Percentiles rank a stretch among this genome's conserved stretches.
Evolutionary conservation across 2,113 vertebrate species (phyloP).

Genomic region (Hystrix brachyura): DNA sequence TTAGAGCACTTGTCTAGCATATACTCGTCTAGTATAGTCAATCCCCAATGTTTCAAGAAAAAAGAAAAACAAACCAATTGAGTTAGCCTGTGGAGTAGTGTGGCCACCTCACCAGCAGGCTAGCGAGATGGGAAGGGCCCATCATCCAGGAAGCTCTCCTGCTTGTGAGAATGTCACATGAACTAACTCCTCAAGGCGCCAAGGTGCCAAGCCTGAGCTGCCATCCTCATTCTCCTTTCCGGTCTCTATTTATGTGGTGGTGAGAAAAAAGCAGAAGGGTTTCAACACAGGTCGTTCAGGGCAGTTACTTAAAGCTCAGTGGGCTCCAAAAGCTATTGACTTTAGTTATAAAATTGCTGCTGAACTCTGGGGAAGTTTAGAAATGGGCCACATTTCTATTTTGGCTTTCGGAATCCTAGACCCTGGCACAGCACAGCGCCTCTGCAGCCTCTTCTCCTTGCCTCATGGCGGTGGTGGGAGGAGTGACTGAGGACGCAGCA

Average conservation of each 20-base stretch:
- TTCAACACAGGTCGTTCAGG: neutral
- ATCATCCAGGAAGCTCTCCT: neutral
- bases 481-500: neutral
- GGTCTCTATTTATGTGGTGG: neutral
- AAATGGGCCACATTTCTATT: neutral
- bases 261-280: neutral
- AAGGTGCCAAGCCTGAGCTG: neutral
- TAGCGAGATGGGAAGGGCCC: neutral
- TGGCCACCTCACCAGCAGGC: neutral
- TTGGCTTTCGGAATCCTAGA: neutral
- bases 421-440: neutral
- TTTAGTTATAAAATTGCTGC: neutral
- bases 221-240: neutral
- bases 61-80: no score
- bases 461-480: neutral
- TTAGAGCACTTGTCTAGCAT: neutral
- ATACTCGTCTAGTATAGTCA: no score
- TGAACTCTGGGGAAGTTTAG: neutral
- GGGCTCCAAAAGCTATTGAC: neutral
- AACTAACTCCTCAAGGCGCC: neutral
- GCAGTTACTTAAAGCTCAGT: neutral
- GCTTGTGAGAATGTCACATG: fast-evolving
- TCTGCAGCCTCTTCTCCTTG: neutral
- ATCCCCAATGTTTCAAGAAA: neutral
- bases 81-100: neutral